phyloP scores from a whole-genome alignment of 2,113 vertebrate species.

The Verasper variegatus region DNA sequence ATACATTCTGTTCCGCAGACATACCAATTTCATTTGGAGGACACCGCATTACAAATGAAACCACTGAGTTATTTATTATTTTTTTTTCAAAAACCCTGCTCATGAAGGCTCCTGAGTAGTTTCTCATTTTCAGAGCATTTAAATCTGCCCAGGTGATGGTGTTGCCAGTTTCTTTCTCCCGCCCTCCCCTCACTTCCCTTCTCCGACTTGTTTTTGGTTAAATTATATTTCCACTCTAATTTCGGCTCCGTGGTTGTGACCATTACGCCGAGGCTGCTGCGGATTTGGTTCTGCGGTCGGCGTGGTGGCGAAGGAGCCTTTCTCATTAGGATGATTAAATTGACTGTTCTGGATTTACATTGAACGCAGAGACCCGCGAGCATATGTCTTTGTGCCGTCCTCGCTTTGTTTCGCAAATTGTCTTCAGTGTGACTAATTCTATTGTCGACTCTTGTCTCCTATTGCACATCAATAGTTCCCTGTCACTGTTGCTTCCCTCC shows the following conservation, averaged over 20 bases:
- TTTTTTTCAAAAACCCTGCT: slow-evolving; percentile 5
- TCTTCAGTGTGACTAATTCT: neutral
- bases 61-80: neutral
- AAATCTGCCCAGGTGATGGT: slow-evolving; percentile 4
- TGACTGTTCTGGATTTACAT: neutral
- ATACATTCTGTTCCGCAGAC: slow-evolving; percentile 14
- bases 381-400: neutral
- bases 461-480: slow-evolving; percentile 11
- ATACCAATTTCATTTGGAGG: slow-evolving; percentile 9
- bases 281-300: slow-evolving; percentile 3
- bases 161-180: neutral
- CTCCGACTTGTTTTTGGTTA: neutral
- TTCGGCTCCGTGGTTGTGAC: slow-evolving; percentile 5
- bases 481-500: slow-evolving; percentile 12
- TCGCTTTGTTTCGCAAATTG: slow-evolving; percentile 12
- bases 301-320: neutral
- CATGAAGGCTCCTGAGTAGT: neutral
- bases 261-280: neutral
- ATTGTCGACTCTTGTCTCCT: slow-evolving; percentile 23
- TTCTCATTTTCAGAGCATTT: slow-evolving; percentile 20
- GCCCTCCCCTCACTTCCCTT: neutral
- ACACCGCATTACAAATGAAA: slow-evolving; percentile 16
- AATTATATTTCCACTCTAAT: slow-evolving; percentile 26
- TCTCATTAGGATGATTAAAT: slow-evolving; percentile 13
- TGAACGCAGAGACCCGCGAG: neutral